Percentiles rank a stretch among this genome's conserved stretches.
Conservation (phyloP, 2,113 vertebrate genomes). For the Tupaia chinensis region DNA sequence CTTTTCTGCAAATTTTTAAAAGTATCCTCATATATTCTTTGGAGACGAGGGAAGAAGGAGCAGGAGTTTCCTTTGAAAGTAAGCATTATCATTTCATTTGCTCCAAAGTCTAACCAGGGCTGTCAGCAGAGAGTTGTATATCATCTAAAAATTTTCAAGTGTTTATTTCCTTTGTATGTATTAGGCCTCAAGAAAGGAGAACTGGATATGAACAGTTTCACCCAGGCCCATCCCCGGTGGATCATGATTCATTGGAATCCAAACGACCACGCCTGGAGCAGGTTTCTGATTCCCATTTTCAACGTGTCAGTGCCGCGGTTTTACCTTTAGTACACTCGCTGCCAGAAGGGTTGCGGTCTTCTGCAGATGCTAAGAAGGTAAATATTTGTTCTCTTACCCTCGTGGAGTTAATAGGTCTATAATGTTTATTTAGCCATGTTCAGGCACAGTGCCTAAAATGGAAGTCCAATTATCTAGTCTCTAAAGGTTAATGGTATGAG, state of each 20-base stretch:
- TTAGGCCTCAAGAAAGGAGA: slow-evolving; percentile 96
- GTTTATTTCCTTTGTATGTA: background rate
- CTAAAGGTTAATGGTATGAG: slow-evolving; percentile 32
- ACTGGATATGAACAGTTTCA: slow-evolving; percentile 97
- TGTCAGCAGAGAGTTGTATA: background rate
- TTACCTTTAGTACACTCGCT: slow-evolving; percentile 92
- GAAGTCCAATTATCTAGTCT: background rate
- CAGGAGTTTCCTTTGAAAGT: slow-evolving; percentile 15
- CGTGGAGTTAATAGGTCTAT: slow-evolving; percentile 25
- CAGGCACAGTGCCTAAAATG: background rate
- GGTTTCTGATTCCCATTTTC: slow-evolving; percentile 93
- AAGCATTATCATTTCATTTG: slow-evolving; percentile 7
- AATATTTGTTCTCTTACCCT: slow-evolving; percentile 62
- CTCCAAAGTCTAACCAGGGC: background rate
- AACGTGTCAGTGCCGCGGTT: slow-evolving; percentile 89
- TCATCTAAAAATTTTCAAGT: slow-evolving; percentile 15
- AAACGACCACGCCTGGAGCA: slow-evolving; percentile 97
- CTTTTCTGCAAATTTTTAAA: too few relatives aligned
- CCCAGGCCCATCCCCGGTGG: slow-evolving; percentile 89
- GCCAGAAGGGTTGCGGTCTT: slow-evolving; percentile 93
- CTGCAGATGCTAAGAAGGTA: slow-evolving; percentile 97
- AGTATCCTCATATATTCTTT: background rate
- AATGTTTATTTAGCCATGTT: slow-evolving; percentile 44
- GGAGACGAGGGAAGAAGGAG: background rate
- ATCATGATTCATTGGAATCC: slow-evolving; percentile 94